Conservation (phyloP, 2,797 vertebrate genomes). For the Hypotaenidia okinawae region DNA sequence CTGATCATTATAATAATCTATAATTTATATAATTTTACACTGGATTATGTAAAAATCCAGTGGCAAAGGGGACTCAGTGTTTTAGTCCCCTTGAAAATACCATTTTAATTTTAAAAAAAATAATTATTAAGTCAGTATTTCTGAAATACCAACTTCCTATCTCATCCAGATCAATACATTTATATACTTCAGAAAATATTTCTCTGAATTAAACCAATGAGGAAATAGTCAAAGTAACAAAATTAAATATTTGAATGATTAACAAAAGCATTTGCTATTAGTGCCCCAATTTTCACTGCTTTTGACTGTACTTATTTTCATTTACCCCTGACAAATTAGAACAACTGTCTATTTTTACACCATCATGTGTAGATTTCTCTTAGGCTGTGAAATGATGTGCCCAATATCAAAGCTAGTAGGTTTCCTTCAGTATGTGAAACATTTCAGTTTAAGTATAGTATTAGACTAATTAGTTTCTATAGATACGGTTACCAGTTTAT, state of each 20-base stretch:
- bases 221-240: not conserved
- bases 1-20: not conserved
- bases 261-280: not conserved
- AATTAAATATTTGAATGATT: not conserved
- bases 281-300: accelerated
- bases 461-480: not conserved
- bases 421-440: not conserved
- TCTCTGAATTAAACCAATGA: not conserved
- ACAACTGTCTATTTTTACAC: not conserved
- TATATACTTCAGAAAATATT: not conserved
- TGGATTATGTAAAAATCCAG: not conserved
- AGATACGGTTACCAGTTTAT: not conserved
- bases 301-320: not conserved
- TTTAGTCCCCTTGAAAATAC: not conserved
- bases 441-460: not conserved
- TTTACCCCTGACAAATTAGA: not conserved
- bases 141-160: not conserved
- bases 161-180: not conserved
- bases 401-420: not conserved
- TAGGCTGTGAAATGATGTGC: not conserved
- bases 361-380: not conserved
- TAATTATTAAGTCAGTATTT: not conserved
- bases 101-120: not conserved
- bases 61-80: too few species aligned
- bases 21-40: not conserved